A percentile compares a stretch with the other conserved stretches of the same genome.
These are phyloP conservation scores for Megathymus violae DNA, from an alignment of 1,140 invertebrate species.

Conservation along the genomic window DNA sequence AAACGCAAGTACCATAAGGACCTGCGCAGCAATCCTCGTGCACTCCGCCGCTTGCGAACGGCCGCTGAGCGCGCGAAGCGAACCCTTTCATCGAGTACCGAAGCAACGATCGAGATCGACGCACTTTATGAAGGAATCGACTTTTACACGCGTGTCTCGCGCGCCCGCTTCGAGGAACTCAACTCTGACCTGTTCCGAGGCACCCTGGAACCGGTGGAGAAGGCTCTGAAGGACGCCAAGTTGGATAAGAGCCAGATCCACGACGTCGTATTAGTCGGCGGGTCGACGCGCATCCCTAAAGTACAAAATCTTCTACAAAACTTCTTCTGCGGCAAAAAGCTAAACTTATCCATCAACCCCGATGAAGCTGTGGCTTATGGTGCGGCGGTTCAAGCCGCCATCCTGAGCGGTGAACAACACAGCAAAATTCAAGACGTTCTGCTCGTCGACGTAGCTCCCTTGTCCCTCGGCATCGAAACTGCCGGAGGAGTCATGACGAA, in stretches of 20 bases:
- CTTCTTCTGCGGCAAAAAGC: too few species aligned
- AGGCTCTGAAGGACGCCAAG: too few species aligned
- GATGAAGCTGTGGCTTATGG: slow-evolving; percentile 83
- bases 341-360: slow-evolving; percentile 84
- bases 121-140: slow-evolving; percentile 80
- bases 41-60: slow-evolving; percentile 85
- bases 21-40: slow-evolving; percentile 72
- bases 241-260: slow-evolving; percentile 87
- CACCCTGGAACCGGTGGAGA: too few species aligned
- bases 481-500: slow-evolving; percentile 84
- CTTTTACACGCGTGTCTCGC: slow-evolving; percentile 79
- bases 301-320: slow-evolving; percentile 81
- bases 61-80: slow-evolving; percentile 85
- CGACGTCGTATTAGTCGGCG: slow-evolving; percentile 89
- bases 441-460: slow-evolving; percentile 83
- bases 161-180: slow-evolving; percentile 82
- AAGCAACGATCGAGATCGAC: too few species aligned
- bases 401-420: slow-evolving; percentile 80
- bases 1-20: slow-evolving; percentile 82
- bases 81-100: slow-evolving; percentile 81
- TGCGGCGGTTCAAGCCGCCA: slow-evolving; percentile 81
- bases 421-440: slow-evolving; percentile 84
- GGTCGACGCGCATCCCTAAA: slow-evolving; percentile 87
- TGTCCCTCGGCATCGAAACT: slow-evolving; percentile 86
- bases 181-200: slow-evolving; percentile 83